Conservation (phyloP, 30 jellyfish, hydroid and myxozoan genomes). For the Chrysaora quinquecirrha region DNA sequence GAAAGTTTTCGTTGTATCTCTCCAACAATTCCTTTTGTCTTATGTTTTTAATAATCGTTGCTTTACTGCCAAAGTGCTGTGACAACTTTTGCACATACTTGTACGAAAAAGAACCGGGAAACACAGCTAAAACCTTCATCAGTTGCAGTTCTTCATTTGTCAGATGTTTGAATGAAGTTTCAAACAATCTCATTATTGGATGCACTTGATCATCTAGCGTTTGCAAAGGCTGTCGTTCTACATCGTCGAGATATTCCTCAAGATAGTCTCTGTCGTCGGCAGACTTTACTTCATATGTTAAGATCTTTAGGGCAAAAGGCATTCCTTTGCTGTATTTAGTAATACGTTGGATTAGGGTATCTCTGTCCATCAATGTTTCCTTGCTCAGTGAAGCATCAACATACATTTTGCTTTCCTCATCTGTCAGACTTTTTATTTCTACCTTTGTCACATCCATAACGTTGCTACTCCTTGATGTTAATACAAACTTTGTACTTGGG, state of each 20-base stretch:
- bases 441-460: neutral
- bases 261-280: neutral
- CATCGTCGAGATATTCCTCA: neutral
- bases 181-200: constrained; percentile 9
- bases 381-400: neutral
- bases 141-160: neutral
- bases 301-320: constrained; percentile 7
- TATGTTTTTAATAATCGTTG: neutral
- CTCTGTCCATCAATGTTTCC: constrained; percentile 2
- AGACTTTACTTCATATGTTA: neutral
- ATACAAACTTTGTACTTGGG: neutral
- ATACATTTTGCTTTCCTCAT: neutral
- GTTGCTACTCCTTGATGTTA: constrained; percentile 2
- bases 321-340: neutral
- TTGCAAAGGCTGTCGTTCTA: neutral
- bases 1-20: neutral
- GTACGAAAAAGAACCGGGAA: constrained; percentile 38
- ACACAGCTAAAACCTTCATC: constrained; percentile 28
- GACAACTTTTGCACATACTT: neutral
- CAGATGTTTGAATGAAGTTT: neutral
- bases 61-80: neutral
- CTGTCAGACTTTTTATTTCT: neutral
- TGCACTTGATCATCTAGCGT: constrained; percentile 7
- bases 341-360: neutral
- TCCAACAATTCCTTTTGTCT: constrained; percentile 9